Evolutionary conservation across 2,797 vertebrate species (phyloP).

Genomic region (Phrynocephalus vlangalii): DNA sequence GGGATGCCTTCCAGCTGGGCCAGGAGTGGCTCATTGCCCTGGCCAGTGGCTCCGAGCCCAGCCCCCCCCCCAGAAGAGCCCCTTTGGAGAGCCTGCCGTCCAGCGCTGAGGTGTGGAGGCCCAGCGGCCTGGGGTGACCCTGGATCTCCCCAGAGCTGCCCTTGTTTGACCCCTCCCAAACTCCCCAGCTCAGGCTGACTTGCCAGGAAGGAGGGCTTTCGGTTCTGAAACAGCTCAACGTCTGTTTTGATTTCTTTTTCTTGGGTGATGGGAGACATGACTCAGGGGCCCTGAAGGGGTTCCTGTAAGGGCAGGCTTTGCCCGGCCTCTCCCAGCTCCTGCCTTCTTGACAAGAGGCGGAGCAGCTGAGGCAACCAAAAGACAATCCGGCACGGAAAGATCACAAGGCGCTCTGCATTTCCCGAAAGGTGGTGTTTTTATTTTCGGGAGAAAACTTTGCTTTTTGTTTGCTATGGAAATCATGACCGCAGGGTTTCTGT

Average conservation of each 20-base stretch:
- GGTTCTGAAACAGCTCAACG: neutral
- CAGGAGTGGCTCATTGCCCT: neutral
- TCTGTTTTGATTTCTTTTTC: conserved; percentile 32
- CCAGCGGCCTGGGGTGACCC: neutral
- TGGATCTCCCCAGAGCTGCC: too few relatives aligned
- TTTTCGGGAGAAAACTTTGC: neutral
- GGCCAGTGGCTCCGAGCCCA: neutral
- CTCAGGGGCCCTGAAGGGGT: neutral
- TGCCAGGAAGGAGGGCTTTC: conserved; percentile 7
- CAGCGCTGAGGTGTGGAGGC: neutral
- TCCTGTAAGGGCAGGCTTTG: neutral
- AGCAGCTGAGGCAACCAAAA: neutral
- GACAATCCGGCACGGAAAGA: neutral
- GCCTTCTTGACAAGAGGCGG: neutral
- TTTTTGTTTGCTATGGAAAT: neutral
- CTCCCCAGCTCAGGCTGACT: neutral
- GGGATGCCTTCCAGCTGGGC: too few relatives aligned
- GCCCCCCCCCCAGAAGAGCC: too few relatives aligned
- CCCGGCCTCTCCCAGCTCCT: neutral
- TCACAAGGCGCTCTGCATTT: neutral
- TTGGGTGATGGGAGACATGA: conserved; percentile 11
- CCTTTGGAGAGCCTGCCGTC: neutral
- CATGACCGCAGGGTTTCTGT: neutral
- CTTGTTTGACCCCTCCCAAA: neutral
- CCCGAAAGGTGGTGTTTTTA: neutral